A percentile compares a stretch with the other conserved stretches of the same genome.
Conservation (phyloP, 2,113 vertebrate genomes). For the Gambusia affinis region DNA sequence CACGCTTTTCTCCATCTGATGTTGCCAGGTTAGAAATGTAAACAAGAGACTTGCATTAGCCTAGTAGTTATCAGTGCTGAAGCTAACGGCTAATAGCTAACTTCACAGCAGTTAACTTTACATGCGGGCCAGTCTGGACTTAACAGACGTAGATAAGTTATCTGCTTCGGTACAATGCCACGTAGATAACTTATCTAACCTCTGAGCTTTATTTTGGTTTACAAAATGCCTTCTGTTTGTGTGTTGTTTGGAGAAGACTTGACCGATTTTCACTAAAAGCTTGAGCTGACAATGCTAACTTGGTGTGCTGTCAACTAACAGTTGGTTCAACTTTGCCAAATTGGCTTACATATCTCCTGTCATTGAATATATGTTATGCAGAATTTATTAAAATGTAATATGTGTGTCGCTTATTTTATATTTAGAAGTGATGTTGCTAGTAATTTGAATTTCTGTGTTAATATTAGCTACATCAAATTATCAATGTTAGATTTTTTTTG, state of each 20-base stretch:
- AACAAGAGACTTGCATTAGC: slow-evolving; percentile 57
- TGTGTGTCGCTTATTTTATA: no score
- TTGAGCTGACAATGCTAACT: slow-evolving; percentile 39
- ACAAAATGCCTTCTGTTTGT: background rate
- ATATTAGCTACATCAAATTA: no score
- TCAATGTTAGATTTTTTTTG: background rate
- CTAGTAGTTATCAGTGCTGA: slow-evolving; percentile 40
- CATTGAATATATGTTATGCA: background rate
- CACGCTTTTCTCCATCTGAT: background rate
- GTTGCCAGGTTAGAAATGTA: slow-evolving; percentile 38
- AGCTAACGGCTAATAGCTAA: slow-evolving; percentile 66
- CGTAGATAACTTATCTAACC: background rate
- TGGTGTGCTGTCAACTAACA: slow-evolving; percentile 11
- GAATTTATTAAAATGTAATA: background rate
- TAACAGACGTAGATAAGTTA: background rate
- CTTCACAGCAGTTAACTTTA: slow-evolving; percentile 65
- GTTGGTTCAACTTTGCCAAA: slow-evolving; percentile 6
- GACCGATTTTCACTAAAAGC: slow-evolving; percentile 9
- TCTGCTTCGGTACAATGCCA: background rate
- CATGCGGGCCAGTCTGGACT: slow-evolving; percentile 28
- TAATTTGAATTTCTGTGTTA: no score
- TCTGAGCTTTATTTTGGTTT: background rate
- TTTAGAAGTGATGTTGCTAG: no score
- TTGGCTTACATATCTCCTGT: background rate
- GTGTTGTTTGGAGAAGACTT: background rate